Base-by-base conservation (phyloP, 2,797 vertebrate genomes). In the Siniperca obscura region DNA sequence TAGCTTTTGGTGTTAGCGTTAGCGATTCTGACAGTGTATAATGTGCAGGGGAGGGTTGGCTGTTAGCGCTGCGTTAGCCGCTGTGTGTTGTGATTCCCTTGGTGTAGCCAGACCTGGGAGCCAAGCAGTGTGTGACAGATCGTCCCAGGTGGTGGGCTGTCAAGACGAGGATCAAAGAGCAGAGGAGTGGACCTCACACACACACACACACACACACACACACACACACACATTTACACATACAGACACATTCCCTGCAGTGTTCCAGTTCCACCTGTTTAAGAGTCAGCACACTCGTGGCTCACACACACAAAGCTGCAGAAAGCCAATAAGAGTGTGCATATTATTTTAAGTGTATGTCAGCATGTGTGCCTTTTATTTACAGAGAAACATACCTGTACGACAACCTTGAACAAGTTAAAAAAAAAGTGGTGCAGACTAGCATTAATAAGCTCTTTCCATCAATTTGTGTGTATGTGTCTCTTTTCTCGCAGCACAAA, bases 131-230 rank as follows among this genome's bases (percentile, higher is more conserved):
- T 90, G 91, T 88, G 91, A 91, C 83, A 70, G 87, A 78, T 78
- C 78, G 81, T 95, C 93, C 94, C 93, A 94, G 93, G 92, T 93
- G 93, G 93, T 86, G 87, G 82, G 93, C 93, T 95, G 93, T 94
- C 94, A 94, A 92, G 91, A 91, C 68, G 82, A 70, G 90, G 92
- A 94, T 95, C 93, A 95, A 95, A 95, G 92, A 91, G 92, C 89
- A 87, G 86, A 67, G 85, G 85, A 89, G 88, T 87, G 89, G 92
- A 94, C 92, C 90, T 59, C 90, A 90, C 85, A 86, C 69, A 80
- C 82, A 72, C 71, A 75, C 78, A 57, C 64, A 65, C 62, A 71
- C 76, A 78, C 42, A 66, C 74, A 44, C 40, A 74, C 36, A 40
- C 52, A 64, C 59, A 81, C 88, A 87, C 73, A 76, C 57, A 82